Evolutionary conservation across 1,140 invertebrate genomes (phyloP), one percentile per base, ranked within the genome.

Genomic region (Semibalanus balanoides): DNA sequence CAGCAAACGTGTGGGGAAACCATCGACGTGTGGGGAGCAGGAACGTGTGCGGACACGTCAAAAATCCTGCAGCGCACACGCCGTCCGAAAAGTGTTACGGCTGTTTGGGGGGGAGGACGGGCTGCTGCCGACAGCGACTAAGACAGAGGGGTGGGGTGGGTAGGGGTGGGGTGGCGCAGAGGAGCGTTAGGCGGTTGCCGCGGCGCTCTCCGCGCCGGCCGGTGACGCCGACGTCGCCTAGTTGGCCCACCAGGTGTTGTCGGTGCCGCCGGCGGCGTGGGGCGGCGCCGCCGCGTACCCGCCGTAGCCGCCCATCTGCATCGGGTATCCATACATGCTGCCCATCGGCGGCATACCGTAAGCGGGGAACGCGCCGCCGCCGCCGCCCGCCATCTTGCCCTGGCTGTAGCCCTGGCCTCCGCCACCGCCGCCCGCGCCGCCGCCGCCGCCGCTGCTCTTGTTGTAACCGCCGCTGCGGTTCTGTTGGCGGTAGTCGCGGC

Each of bases 401-500:
- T 64, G 51, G 51, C 22, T 64, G 51, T 64, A 64, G 51, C 51
- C 51, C 51, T 64, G 51, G 11, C 5, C 35, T 5, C 5, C 35
- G 35, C 78, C 35, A 30, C 76, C 51, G 51, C 51, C 51, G 51
- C 51, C 51, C 1, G 7, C 51, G 51, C 51, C 51, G 51, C 51
- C 51, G 51, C 51, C 51, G 22, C 51, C 51, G 51, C 51, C 51
- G 51, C 74, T 75, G 77, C 83, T 86, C 76, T 87, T 84, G 75
- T 81, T 82, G 51, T 64, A 64, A 19, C 51, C 51, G 51, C 51
- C 51, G 51, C 51, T 64, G 7, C 83, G 80, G 81, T 85, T 84
- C 79, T 93, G 92, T 76, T 86, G 85, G 84, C 94, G 92, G 85
- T 94, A 96, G 90, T 96, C 94, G 78, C 93, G 87, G 11, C 92